Conservation (phyloP, 2,797 vertebrate species). For the Sylvilagus floridanus region DNA sequence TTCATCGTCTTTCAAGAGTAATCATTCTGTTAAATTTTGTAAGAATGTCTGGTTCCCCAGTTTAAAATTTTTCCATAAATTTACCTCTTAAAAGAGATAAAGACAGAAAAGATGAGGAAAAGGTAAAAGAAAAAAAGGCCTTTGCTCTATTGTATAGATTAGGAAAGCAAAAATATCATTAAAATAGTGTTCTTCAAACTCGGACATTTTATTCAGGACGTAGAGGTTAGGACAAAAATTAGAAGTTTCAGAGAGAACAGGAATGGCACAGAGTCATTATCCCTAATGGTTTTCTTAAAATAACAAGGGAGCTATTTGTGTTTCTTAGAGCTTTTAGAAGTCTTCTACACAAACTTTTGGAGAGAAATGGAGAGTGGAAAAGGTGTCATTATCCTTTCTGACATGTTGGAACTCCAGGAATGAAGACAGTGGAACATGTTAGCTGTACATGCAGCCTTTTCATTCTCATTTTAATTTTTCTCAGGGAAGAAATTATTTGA, state of each 20-base stretch:
- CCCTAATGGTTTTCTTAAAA: not conserved
- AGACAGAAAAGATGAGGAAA: not conserved
- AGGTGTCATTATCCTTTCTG: not conserved
- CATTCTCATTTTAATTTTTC: not conserved
- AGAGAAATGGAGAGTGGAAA: not conserved
- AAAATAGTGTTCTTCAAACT: not conserved
- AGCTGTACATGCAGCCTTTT: fast-evolving
- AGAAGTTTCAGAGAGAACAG: not conserved
- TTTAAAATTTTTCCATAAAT: not conserved
- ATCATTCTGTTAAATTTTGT: not conserved
- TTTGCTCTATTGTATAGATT: not conserved
- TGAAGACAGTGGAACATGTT: fast-evolving
- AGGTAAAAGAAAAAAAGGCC: not conserved
- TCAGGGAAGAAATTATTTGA: not conserved
- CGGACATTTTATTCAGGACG: not conserved
- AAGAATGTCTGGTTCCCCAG: not conserved
- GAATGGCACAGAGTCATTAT: not conserved
- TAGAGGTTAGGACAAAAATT: not conserved
- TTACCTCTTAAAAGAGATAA: not conserved
- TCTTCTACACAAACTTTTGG: not conserved
- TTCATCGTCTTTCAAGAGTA: not conserved
- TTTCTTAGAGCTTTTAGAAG: not conserved
- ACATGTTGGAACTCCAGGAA: not conserved
- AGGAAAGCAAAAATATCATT: not conserved
- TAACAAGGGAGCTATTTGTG: not conserved